Evolutionary conservation across 1,140 invertebrate species (phyloP).

Genomic region (Rhopalosiphum maidis): DNA sequence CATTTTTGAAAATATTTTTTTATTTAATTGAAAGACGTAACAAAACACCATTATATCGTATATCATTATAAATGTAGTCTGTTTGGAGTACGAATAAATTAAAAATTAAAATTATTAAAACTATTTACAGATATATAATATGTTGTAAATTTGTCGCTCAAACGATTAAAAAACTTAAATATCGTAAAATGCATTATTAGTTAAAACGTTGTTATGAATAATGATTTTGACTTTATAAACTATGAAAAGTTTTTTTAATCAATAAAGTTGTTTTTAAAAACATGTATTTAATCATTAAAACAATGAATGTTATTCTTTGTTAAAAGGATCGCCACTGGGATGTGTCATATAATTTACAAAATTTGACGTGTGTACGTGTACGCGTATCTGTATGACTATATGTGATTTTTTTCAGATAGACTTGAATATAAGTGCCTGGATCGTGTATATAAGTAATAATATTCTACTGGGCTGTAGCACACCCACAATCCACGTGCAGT

Average conservation of each 20-base stretch:
- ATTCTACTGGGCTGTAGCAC: background rate
- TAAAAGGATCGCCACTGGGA: background rate
- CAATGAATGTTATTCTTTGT: background rate
- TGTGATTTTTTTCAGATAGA: background rate
- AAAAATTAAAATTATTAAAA: background rate
- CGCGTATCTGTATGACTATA: background rate
- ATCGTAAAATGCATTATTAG: too few relatives aligned
- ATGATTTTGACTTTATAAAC: background rate
- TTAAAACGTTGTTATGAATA: background rate
- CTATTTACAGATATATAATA: background rate
- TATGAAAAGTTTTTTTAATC: too few relatives aligned
- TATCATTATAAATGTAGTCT: background rate
- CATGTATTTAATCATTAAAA: background rate
- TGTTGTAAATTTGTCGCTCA: background rate
- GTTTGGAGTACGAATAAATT: background rate
- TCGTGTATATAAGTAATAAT: background rate
- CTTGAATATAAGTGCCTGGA: background rate
- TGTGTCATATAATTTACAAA: background rate
- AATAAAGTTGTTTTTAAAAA: background rate
- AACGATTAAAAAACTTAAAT: background rate
- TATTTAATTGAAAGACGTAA: background rate
- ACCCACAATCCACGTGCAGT: background rate
- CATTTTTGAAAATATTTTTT: background rate
- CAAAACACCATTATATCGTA: background rate
- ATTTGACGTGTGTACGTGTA: background rate